Evolutionary conservation across 2,888 invertebrate species (phyloP), one percentile per base, ranked within the genome.

Genomic region (Dichetophora obliterata): DNA sequence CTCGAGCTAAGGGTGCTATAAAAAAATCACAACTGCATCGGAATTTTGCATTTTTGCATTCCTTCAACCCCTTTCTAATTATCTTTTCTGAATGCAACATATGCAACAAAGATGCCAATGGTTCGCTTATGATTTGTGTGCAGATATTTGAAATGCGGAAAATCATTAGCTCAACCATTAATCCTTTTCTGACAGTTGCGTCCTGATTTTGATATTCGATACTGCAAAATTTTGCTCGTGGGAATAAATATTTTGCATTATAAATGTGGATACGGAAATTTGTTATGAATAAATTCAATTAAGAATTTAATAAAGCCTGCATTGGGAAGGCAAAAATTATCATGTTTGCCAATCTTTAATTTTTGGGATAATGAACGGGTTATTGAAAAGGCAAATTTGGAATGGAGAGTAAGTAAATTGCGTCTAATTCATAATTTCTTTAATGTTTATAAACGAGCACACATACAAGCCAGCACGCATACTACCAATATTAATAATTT

Each of bases 131-230:
- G n/a, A 16, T 50, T 68, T 50, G 24, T n/a, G 27, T 50, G 68
- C 68, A 50, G 16, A 71, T 43, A 43, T 37, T 61, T 24, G 22
- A 65, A 54, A 74, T 74, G 52, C 37, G 74, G 65, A 74, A 74
- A 74, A 74, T 74, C n/a, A 74, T 74, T 74, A 74, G 54, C 65
- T 54, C 16, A 37, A 52, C 54, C 66, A 74, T 74, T 74, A 74
- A 74, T 74, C 74, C 74, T 74, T 74, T 74, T 65, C n/a, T 52
- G 65, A 74, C 65, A 74, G 74, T 66, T 74, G 63, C 16, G 43
- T 52, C 54, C 24, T 14, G 66, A 65, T 66, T 54, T 66, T 34
- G 74, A 34, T 34, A 74, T 66, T 54, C 43, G 66, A 74, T 74
- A 65, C 54, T 54, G 52, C 24, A 22, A 66, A 34, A 4, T 66